phyloP scores from a whole-genome alignment of 2,888 invertebrate genomes.

The Melanostoma mellinum region DNA sequence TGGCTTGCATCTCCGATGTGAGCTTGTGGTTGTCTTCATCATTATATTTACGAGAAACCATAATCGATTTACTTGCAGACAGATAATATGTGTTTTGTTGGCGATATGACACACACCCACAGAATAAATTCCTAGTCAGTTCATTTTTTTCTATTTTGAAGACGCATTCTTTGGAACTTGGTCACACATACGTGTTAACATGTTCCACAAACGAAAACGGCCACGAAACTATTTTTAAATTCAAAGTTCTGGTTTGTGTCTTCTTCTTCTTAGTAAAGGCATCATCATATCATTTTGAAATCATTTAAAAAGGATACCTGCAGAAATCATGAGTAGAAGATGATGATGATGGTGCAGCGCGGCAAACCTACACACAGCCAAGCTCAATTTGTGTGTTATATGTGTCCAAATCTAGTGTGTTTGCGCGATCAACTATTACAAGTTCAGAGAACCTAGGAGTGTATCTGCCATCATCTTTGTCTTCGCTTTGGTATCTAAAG shows the following conservation, averaged over 20 bases:
- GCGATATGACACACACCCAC: slow-evolving; percentile 66
- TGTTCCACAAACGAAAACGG: slow-evolving; percentile 32
- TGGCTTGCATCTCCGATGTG: slow-evolving; percentile 19
- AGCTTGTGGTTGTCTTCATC: slow-evolving; percentile 66
- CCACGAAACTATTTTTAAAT: slow-evolving; percentile 64
- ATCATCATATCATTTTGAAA: slow-evolving; percentile 59
- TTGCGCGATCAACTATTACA: slow-evolving; percentile 47
- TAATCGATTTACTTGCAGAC: slow-evolving; percentile 57
- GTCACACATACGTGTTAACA: slow-evolving; percentile 13
- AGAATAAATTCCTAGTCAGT: slow-evolving; percentile 40
- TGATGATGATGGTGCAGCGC: slow-evolving; percentile 32
- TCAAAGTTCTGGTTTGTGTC: slow-evolving; percentile 62
- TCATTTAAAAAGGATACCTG: slow-evolving; percentile 57
- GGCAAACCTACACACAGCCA: slow-evolving; percentile 4
- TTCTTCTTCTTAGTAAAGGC: slow-evolving; percentile 5
- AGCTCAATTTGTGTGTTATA: slow-evolving; percentile 41
- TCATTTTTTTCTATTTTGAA: slow-evolving; percentile 57
- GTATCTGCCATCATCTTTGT: slow-evolving; percentile 7
- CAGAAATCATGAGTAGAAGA: slow-evolving; percentile 57
- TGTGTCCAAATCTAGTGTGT: slow-evolving; percentile 52
- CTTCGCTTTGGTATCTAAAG: slow-evolving; percentile 57
- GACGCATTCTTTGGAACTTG: slow-evolving; percentile 48
- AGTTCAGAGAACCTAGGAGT: slow-evolving; percentile 57
- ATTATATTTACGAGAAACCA: slow-evolving; percentile 28
- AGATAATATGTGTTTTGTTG: not conserved